Conservation (phyloP, 2,113 vertebrate species). For the Cepphus grylle region DNA sequence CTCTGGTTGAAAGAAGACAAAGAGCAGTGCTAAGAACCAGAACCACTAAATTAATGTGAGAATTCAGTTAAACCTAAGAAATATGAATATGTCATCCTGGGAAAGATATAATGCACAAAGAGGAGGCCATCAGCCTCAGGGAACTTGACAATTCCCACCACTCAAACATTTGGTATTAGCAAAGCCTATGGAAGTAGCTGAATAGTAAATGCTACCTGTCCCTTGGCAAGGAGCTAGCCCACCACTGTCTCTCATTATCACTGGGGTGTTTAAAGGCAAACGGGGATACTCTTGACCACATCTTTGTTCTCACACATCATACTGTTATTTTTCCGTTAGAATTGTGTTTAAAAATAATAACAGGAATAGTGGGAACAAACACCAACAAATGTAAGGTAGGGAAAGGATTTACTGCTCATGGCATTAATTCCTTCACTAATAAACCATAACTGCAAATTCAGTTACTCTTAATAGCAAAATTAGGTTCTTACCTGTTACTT, state of each 20-base stretch:
- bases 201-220: not conserved
- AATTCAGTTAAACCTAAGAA: not conserved
- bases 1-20: not conserved
- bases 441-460: slow-evolving; percentile 45
- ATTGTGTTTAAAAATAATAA: not conserved
- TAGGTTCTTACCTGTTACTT: slow-evolving; percentile 57
- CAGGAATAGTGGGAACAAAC: not conserved
- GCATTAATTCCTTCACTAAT: slow-evolving; percentile 14
- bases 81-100: not conserved
- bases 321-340: not conserved
- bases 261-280: not conserved
- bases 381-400: not conserved
- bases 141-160: not conserved
- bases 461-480: slow-evolving; percentile 46
- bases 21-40: not conserved
- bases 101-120: not conserved
- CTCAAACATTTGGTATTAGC: not conserved
- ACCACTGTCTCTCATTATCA: not conserved
- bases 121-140: not conserved
- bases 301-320: not conserved
- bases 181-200: not conserved
- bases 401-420: not conserved
- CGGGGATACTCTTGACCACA: not conserved
- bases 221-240: not conserved
- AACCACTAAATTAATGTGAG: not conserved